Conservation (phyloP, 1,140 invertebrate species). For the Heliothis virescens region DNA sequence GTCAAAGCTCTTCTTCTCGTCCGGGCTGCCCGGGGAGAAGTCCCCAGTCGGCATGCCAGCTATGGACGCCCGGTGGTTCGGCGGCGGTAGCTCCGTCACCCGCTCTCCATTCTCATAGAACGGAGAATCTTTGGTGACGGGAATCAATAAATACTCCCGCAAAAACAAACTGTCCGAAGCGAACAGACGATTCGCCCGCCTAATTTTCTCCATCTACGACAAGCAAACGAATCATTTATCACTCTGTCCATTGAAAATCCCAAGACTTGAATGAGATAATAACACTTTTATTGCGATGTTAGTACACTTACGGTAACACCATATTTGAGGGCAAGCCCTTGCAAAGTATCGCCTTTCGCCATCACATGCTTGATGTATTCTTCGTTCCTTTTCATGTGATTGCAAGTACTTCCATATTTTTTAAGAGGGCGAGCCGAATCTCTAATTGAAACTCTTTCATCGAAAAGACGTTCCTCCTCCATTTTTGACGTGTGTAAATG, state of each 20-base stretch:
- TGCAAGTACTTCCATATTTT: conserved; percentile 96
- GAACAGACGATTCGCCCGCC: conserved; percentile 94
- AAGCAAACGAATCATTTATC: conserved; percentile 60
- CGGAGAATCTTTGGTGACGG: conserved; percentile 88
- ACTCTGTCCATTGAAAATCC: conserved; percentile 53
- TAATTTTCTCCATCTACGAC: conserved; percentile 95
- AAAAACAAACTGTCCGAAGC: conserved; percentile 96
- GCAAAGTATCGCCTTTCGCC: conserved; percentile 93
- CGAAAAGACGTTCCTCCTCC: conserved; percentile 91
- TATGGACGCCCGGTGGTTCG: conserved; percentile 84
- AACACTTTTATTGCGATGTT: conserved; percentile 73
- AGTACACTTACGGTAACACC: conserved; percentile 93
- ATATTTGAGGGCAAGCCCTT: conserved; percentile 97
- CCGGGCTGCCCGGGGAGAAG: conserved; percentile 86
- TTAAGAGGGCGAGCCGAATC: conserved; percentile 93
- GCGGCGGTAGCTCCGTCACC: conserved; percentile 69
- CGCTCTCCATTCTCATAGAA: conserved; percentile 86
- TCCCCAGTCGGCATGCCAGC: conserved; percentile 85
- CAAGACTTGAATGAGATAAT: conserved; percentile 64
- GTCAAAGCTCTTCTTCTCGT: conserved; percentile 91
- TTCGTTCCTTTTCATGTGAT: conserved; percentile 88
- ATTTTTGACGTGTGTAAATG: conserved; percentile 84
- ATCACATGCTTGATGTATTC: conserved; percentile 93
- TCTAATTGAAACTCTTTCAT: conserved; percentile 94
- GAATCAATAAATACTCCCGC: conserved; percentile 93